Base-by-base conservation (phyloP, 30 jellyfish, hydroid and myxozoan species). In the Mastigias papua region DNA sequence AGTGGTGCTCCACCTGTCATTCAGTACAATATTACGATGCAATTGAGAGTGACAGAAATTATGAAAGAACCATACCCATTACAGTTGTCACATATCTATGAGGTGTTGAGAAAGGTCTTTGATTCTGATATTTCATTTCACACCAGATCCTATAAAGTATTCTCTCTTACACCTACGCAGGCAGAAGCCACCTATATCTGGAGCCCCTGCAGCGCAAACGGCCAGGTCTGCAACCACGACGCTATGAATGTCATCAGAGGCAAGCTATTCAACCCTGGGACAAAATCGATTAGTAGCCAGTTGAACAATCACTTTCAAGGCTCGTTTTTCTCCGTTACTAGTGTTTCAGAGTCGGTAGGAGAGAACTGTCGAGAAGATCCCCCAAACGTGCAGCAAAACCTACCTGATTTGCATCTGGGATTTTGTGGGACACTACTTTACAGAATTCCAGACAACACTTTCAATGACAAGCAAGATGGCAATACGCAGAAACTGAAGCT, bases 391-490 rank as follows among this genome's bases (percentile, higher is more conserved):
- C 28, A 13, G 23, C 26, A n/a, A 11, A 34, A 34, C 21, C 48
- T 94, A 21, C 97, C 97, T 1, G 72, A 66, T 0, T 34, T 89
- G 22, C 34, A 35, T 37, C 35, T 94, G 10, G 82, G 89, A 2
- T 90, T 76, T 75, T 94, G 99, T 62, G 97, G 97, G 5, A 65
- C 67, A 70, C 42, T 84, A 62, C 46, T 81, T n/a, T 94, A 84
- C 73, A 79, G 61, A 28, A 90, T 94, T 5, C 99, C 99, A 8
- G 64, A 75, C 21, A 71, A 90, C 42, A 88, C 99, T 32, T 89
- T 94, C 62, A 62, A 3, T 16, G 99, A 94, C 60, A 42, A 73
- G 22, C 96, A 90, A 90, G 99, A 90, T 71, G 97, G 99, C 33
- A 61, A 66, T 33, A 89, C 99, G 16, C 50, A 89, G n/a, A 86